phyloP scores from a whole-genome alignment of 1,140 invertebrate genomes.

The Papilio polytes region DNA sequence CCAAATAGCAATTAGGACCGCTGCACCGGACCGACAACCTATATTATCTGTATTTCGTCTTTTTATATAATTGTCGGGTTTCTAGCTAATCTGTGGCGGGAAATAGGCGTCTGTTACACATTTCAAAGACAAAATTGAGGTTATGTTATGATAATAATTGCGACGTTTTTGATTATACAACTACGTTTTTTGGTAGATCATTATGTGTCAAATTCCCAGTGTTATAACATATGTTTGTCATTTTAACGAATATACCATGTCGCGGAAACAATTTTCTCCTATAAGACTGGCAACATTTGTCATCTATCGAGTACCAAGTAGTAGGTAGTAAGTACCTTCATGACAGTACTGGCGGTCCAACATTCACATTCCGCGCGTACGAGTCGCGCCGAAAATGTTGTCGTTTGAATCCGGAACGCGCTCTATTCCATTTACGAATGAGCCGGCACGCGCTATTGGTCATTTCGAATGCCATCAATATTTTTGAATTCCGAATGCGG shows the following conservation, averaged over 20 bases:
- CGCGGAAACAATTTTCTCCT: neutral
- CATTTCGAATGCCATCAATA: slow-evolving; percentile 66
- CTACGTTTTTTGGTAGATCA: neutral
- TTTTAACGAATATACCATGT: neutral
- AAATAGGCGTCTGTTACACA: slow-evolving; percentile 14
- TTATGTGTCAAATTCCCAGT: neutral
- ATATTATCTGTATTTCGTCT: slow-evolving; percentile 60
- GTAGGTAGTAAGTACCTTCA: neutral
- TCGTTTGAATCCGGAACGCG: slow-evolving; percentile 58
- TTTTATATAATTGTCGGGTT: slow-evolving; percentile 48
- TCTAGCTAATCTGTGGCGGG: neutral
- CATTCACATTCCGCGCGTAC: slow-evolving; percentile 40
- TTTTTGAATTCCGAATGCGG: slow-evolving; percentile 72
- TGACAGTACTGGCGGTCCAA: slow-evolving; percentile 3
- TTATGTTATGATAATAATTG: slow-evolving; percentile 21
- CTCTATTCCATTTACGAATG: slow-evolving; percentile 58
- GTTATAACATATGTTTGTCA: no score
- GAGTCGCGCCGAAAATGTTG: slow-evolving; percentile 30
- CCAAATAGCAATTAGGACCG: slow-evolving; percentile 60
- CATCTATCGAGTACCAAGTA: slow-evolving; percentile 11
- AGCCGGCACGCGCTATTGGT: slow-evolving; percentile 65
- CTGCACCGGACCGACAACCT: slow-evolving; percentile 58
- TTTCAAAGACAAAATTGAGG: slow-evolving; percentile 8
- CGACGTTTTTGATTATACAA: neutral
- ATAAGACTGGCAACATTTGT: slow-evolving; percentile 8